These are phyloP conservation scores for Sitta carolinensis DNA, from an alignment of 2,797 vertebrate species.

Conservation along the genomic window DNA sequence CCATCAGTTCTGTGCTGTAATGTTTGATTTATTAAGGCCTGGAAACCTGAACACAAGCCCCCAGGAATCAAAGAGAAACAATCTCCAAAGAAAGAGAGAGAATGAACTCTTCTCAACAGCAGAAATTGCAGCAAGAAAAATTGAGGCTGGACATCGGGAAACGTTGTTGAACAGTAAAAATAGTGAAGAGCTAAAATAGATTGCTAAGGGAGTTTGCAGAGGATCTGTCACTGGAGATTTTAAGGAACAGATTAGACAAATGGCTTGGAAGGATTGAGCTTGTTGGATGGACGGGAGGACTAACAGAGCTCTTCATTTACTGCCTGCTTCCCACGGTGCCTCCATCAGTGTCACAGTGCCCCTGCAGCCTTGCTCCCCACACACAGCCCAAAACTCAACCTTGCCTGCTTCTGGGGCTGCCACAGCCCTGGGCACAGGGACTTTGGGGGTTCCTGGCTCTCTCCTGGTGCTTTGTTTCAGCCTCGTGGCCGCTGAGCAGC, in stretches of 20 bases:
- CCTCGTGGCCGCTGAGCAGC: not conserved
- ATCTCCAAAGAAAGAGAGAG: not conserved
- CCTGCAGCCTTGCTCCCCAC: not conserved
- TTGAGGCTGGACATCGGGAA: conserved; percentile 48
- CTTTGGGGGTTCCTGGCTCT: not conserved
- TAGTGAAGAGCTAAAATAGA: conserved; percentile 44
- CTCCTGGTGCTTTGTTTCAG: too few relatives aligned
- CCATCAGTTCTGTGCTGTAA: not conserved
- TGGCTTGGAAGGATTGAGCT: conserved; percentile 35
- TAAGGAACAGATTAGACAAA: conserved; percentile 45
- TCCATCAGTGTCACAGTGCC: not conserved
- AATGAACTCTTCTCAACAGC: conserved; percentile 32
- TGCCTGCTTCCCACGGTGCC: not conserved
- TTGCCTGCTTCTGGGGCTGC: not conserved
- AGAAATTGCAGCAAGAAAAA: conserved; percentile 48
- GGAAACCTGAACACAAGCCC: conserved; percentile 6
- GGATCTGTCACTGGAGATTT: conserved; percentile 46
- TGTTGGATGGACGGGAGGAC: not conserved
- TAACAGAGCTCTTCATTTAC: conserved; percentile 33
- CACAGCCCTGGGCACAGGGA: not conserved
- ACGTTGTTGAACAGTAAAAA: conserved; percentile 36
- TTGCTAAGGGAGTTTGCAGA: conserved; percentile 42
- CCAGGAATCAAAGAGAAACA: conserved; percentile 46
- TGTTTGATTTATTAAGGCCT: conserved; percentile 36
- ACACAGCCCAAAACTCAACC: not conserved